Conservation (phyloP, 1,140 invertebrate genomes). For the Platorchestia sp. region DNA sequence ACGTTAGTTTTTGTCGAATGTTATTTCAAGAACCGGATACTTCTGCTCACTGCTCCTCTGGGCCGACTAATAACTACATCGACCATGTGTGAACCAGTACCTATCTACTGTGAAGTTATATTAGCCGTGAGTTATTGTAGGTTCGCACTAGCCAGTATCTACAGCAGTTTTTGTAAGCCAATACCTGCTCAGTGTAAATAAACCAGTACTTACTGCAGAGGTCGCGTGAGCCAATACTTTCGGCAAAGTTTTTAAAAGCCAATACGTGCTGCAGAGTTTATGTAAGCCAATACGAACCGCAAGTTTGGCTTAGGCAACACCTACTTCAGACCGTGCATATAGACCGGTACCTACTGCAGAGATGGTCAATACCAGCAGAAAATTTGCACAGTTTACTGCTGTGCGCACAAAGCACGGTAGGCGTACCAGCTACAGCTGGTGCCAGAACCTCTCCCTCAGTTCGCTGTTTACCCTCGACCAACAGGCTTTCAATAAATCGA, state of each 20-base stretch:
- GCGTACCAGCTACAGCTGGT: not conserved
- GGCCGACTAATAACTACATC: not conserved
- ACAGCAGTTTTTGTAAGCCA: not conserved
- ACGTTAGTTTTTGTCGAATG: too few relatives aligned
- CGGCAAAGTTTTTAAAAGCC: not conserved
- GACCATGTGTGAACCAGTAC: not conserved
- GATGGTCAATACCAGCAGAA: not conserved
- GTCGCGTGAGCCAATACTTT: not conserved
- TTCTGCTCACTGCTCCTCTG: too few relatives aligned
- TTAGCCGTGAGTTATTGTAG: not conserved
- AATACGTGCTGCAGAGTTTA: not conserved
- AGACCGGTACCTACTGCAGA: not conserved
- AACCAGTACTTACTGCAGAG: not conserved
- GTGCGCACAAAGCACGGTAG: not conserved
- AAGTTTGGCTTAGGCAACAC: too few relatives aligned
- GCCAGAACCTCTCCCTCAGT: not conserved
- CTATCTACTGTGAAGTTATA: not conserved
- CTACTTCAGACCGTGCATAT: too few relatives aligned
- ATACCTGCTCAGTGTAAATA: not conserved
- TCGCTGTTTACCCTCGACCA: conserved; percentile 17
- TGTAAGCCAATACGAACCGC: not conserved
- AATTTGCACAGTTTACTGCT: not conserved
- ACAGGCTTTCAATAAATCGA: conserved; percentile 50
- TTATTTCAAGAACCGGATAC: too few relatives aligned
- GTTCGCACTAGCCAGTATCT: not conserved